Conservation (phyloP, 2,888 invertebrate species). For the Cancer borealis region DNA sequence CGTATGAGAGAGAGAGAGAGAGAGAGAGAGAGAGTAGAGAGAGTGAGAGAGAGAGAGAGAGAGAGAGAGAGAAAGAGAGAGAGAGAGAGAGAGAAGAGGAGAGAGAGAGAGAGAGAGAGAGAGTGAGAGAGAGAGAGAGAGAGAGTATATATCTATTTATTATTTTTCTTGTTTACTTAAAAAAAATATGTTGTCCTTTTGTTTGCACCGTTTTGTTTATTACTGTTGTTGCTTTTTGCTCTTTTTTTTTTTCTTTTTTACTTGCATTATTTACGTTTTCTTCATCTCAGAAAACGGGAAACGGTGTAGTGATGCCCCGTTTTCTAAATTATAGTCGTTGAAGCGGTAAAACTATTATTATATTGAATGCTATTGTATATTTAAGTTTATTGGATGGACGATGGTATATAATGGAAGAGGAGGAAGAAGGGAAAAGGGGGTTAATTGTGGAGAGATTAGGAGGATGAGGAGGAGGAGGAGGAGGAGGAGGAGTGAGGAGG, state of each 20-base stretch:
- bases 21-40: not conserved
- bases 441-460: not conserved
- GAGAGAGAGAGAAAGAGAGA: constrained; percentile 39
- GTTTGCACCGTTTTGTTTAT: too few species aligned
- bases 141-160: not conserved
- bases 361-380: too few species aligned
- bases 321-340: too few species aligned
- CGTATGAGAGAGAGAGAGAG: not conserved
- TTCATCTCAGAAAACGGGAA: too few species aligned
- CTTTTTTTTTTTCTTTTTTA: too few species aligned
- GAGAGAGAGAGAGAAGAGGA: not conserved
- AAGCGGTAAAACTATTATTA: too few species aligned
- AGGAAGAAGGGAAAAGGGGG: not conserved
- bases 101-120: not conserved
- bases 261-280: too few species aligned
- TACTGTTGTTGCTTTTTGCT: too few species aligned
- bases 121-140: not conserved
- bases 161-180: too few species aligned
- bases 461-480: not conserved
- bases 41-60: constrained; percentile 43
- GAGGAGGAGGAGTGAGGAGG: not conserved
- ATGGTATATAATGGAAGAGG: not conserved
- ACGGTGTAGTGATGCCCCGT: too few species aligned
- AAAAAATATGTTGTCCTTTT: too few species aligned
- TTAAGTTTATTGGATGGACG: too few species aligned